Evolutionary conservation across 1,140 invertebrate species (phyloP).

Genomic region (Maniola jurtina): DNA sequence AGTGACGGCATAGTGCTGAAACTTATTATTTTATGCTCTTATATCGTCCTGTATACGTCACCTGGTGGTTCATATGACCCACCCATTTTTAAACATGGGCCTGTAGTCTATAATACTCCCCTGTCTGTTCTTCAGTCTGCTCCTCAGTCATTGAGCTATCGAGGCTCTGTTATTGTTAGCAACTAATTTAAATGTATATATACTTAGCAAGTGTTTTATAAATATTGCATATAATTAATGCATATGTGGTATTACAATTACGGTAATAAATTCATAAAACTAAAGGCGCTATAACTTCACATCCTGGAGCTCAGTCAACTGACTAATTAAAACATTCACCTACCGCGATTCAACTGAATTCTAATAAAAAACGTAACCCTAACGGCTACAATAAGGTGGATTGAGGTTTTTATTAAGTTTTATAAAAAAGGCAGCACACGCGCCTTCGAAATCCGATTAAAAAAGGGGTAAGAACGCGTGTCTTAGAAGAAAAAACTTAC

Average conservation of each 20-base stretch:
- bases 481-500: constrained; percentile 64
- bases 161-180: too few relatives aligned
- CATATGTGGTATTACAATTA: neutral
- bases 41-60: too few relatives aligned
- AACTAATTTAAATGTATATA: too few relatives aligned
- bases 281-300: constrained; percentile 12
- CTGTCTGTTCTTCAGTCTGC: too few relatives aligned
- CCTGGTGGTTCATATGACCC: too few relatives aligned
- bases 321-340: constrained; percentile 73
- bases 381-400: constrained; percentile 74
- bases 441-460: constrained; percentile 74
- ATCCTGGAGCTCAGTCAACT: constrained; percentile 15
- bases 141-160: too few relatives aligned
- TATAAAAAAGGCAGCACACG: constrained; percentile 65
- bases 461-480: constrained; percentile 70
- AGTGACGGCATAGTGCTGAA: too few relatives aligned
- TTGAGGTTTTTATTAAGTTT: constrained; percentile 61
- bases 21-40: too few relatives aligned
- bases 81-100: too few relatives aligned
- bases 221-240: too few relatives aligned
- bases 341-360: constrained; percentile 50
- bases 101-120: too few relatives aligned
- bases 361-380: constrained; percentile 62
- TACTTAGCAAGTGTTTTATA: too few relatives aligned
- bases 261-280: constrained; percentile 15